A percentile compares a stretch with the other conserved stretches of the same genome.
These are phyloP conservation scores for Wiebesia pumilae DNA, from an alignment of 1,140 invertebrate genomes.

Conservation along the genomic window DNA sequence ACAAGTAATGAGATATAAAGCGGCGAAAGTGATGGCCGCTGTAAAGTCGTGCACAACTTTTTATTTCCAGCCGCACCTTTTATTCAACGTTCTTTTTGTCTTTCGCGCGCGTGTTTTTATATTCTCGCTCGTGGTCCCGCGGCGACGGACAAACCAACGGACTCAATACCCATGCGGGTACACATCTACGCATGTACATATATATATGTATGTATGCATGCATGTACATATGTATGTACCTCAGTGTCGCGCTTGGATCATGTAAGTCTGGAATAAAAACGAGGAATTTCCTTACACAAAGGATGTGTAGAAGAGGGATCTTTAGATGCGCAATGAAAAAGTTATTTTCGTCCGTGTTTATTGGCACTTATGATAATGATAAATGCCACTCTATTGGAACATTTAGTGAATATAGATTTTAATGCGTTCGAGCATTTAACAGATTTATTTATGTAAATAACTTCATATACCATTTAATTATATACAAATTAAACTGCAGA, in stretches of 20 bases:
- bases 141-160: conserved; percentile 5
- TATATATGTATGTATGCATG: neutral
- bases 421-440: neutral
- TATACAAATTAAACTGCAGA: neutral
- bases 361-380: neutral
- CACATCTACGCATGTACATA: neutral
- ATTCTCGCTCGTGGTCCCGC: neutral
- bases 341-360: neutral
- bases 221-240: neutral
- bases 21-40: conserved; percentile 10
- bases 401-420: neutral
- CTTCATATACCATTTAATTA: neutral
- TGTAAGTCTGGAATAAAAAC: neutral
- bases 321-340: neutral
- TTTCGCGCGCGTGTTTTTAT: neutral
- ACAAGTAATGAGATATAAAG: conserved; percentile 40
- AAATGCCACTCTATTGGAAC: neutral
- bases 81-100: neutral
- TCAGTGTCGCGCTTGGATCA: neutral
- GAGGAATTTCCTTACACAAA: neutral
- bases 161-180: neutral
- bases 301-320: neutral
- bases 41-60: conserved; percentile 26
- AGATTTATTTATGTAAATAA: neutral
- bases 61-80: conserved; percentile 20